phyloP scores from a whole-genome alignment of 2,797 vertebrate species.

The Tinamus major region DNA sequence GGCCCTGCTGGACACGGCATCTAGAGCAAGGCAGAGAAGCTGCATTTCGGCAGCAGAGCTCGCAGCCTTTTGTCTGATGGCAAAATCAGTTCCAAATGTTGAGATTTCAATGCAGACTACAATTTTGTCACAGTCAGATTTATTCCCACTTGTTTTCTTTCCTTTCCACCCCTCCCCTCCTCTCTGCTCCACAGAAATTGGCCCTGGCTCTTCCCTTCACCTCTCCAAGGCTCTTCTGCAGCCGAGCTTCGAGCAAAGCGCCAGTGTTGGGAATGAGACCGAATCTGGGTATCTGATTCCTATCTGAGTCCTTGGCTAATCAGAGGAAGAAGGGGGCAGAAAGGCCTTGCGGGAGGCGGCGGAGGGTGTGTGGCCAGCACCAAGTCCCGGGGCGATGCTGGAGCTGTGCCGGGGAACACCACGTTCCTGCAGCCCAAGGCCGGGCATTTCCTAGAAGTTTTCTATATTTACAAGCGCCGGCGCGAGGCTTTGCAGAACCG shows the following conservation, averaged over 20 bases:
- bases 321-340: not conserved
- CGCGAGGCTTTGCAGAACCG: too few relatives aligned
- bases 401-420: not conserved
- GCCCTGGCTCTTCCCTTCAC: not conserved
- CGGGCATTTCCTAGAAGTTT: too few relatives aligned
- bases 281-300: not conserved
- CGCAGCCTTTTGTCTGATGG: not conserved
- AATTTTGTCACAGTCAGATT: conserved; percentile 12
- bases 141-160: not conserved
- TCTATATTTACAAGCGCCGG: too few relatives aligned
- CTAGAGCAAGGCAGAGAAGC: not conserved
- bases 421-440: too few relatives aligned
- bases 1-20: not conserved
- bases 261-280: not conserved
- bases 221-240: not conserved
- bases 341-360: not conserved
- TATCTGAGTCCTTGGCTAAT: not conserved
- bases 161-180: not conserved
- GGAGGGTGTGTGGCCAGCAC: not conserved
- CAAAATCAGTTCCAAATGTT: conserved; percentile 57
- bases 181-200: not conserved
- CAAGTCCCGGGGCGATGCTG: too few relatives aligned
- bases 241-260: not conserved
- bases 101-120: not conserved
- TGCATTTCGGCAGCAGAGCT: not conserved